Base-by-base conservation (phyloP, 30 jellyfish, hydroid and myxozoan species). In the Haliclystus octoradiatus region DNA sequence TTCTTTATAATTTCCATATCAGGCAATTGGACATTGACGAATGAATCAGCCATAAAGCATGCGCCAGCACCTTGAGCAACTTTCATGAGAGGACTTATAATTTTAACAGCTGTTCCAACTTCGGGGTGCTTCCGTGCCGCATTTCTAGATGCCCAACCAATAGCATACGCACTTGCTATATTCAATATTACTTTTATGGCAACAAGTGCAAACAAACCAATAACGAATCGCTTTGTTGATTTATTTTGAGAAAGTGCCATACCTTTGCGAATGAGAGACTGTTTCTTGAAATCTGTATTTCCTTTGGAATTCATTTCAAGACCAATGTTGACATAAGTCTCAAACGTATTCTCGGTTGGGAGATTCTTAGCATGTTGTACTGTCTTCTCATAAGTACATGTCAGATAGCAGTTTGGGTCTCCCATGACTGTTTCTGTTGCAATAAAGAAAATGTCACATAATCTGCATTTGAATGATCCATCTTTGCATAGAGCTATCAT, bases 11-110 rank as follows among this genome's bases (percentile, higher is more conserved):
- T 25, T 4, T 68, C 74, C 14, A 47, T 26, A 9, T 40, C 67
- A 27, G 29, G 40, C 46, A 50, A 34, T n/a, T 52, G 64, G 31
- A n/a, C 34, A 15, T 52, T 74, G 0, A 22, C 61, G 49, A 68
- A 70, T 26, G 50, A 50, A 22, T 40, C 83, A 33, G 57, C 80
- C n/a, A 50, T 71, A 27, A 70, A 70, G 71, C 80, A 70, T 7
- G 71, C 80, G 1, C 80, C 62, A 29, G 63, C 0, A 70, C 53
- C 49, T 1, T 29, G 52, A 69, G 22, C 5, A 9, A 7, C n/a
- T 29, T 15, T 29, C 14, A 5, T n/a, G n/a, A n/a, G n/a, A n/a
- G n/a, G n/a, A n/a, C n/a, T n/a, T n/a, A n/a, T n/a, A n/a, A n/a
- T n/a, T n/a, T n/a, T n/a, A n/a, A n/a, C n/a, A n/a, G n/a, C n/a